These are phyloP conservation scores for Parnassius mnemosyne DNA, from an alignment of 2,888 invertebrate genomes.

Conservation along the genomic window DNA sequence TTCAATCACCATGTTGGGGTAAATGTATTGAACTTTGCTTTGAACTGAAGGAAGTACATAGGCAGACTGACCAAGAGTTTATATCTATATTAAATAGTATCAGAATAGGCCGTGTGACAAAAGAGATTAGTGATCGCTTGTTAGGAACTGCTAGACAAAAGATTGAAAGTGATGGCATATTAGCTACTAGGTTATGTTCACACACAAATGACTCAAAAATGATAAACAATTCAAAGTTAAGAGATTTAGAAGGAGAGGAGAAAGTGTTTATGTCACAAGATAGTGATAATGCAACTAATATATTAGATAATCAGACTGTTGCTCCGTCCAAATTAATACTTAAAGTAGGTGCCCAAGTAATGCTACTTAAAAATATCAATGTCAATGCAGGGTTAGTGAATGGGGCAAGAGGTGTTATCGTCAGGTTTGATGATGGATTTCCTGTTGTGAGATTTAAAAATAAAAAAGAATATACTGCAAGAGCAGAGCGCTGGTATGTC, in stretches of 20 bases:
- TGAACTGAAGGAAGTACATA: conserved; percentile 90
- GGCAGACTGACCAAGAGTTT: conserved; percentile 93
- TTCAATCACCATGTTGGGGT: conserved; percentile 92
- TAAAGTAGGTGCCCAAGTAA: conserved; percentile 91
- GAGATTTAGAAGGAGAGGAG: conserved; percentile 83
- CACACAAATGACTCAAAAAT: conserved; percentile 95
- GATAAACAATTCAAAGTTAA: conserved; percentile 91
- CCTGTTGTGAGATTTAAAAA: conserved; percentile 88
- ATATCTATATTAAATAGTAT: conserved; percentile 91
- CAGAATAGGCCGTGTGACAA: conserved; percentile 90
- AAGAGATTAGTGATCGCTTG: conserved; percentile 85
- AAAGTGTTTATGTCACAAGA: conserved; percentile 89
- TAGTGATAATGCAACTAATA: conserved; percentile 85
- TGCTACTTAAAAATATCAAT: conserved; percentile 96
- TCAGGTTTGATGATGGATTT: conserved; percentile 86
- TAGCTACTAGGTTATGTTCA: conserved; percentile 95
- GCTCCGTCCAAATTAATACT: conserved; percentile 86
- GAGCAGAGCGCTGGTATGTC: conserved; percentile 90
- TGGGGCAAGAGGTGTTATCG: conserved; percentile 94
- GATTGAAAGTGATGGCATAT: conserved; percentile 91
- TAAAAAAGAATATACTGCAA: conserved; percentile 86
- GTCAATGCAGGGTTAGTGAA: conserved; percentile 93
- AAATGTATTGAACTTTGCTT: conserved; percentile 87
- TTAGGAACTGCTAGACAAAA: conserved; percentile 86
- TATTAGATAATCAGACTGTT: conserved; percentile 88